phyloP scores from a whole-genome alignment of 1,140 invertebrate species.

The Leptinotarsa lineolata region DNA sequence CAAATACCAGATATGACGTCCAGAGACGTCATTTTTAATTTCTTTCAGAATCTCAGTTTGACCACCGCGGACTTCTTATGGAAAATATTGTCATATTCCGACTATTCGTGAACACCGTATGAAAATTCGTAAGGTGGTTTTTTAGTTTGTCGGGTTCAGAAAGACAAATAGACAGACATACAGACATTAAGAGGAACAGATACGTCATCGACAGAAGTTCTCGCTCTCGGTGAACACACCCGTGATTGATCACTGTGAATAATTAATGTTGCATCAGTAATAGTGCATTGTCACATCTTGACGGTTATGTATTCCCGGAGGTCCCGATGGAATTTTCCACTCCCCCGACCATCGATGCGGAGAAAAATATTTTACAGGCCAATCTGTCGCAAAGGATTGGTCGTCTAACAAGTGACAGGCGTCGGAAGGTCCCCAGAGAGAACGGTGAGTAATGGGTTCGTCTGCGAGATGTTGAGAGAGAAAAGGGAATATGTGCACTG shows the following conservation, averaged over 20 bases:
- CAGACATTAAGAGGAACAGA: no score
- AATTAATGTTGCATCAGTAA: constrained; percentile 41
- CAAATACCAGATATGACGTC: no score
- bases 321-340: not conserved
- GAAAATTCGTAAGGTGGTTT: no score
- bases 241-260: constrained; percentile 29
- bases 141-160: no score
- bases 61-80: no score
- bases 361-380: constrained; percentile 46
- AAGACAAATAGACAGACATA: no score
- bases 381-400: constrained; percentile 50
- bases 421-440: constrained; percentile 39
- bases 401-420: constrained; percentile 49
- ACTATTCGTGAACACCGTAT: no score
- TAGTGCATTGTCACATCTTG: constrained; percentile 43
- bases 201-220: no score
- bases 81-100: no score
- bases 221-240: no score
- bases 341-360: constrained; percentile 33
- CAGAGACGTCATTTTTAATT: no score
- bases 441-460: constrained; percentile 50
- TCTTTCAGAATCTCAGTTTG: no score
- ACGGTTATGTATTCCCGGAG: constrained; percentile 21
- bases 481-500: not conserved
- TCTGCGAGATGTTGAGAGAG: constrained; percentile 23